phyloP scores from a whole-genome alignment of 2,113 vertebrate species.

The Tricholaema leucomelas region DNA sequence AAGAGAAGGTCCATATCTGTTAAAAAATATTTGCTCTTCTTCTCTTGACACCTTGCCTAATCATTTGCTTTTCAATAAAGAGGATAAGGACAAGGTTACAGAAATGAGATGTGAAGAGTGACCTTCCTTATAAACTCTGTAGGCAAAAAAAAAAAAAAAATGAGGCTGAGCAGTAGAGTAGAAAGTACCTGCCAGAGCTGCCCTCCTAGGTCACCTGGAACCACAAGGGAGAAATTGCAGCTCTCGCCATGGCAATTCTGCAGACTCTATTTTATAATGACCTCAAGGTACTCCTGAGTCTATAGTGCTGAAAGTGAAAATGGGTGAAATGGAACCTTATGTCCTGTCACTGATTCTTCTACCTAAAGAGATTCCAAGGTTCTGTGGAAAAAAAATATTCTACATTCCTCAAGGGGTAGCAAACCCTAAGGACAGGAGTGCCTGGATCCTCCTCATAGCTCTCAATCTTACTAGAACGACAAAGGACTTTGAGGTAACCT shows the following conservation, averaged over 20 bases:
- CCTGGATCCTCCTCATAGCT: background rate
- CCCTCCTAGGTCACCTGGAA: constrained; percentile 27
- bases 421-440: background rate
- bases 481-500: background rate
- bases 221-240: background rate
- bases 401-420: background rate
- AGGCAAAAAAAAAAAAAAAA: constrained; percentile 32
- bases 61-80: background rate
- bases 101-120: constrained; percentile 26
- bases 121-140: constrained; percentile 31
- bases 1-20: background rate
- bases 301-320: background rate
- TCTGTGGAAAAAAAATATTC: background rate
- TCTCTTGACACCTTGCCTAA: background rate
- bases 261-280: background rate
- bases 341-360: background rate
- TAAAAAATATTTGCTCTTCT: background rate
- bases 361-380: background rate
- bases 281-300: background rate
- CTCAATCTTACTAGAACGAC: background rate
- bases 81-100: constrained; percentile 19
- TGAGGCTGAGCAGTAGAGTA: constrained; percentile 24
- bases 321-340: background rate
- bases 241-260: background rate
- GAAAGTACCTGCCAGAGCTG: background rate